A percentile compares a stretch with the other conserved stretches of the same genome.
Evolutionary conservation across 2,797 vertebrate species (phyloP).

Genomic region (Capromys pilorides): DNA sequence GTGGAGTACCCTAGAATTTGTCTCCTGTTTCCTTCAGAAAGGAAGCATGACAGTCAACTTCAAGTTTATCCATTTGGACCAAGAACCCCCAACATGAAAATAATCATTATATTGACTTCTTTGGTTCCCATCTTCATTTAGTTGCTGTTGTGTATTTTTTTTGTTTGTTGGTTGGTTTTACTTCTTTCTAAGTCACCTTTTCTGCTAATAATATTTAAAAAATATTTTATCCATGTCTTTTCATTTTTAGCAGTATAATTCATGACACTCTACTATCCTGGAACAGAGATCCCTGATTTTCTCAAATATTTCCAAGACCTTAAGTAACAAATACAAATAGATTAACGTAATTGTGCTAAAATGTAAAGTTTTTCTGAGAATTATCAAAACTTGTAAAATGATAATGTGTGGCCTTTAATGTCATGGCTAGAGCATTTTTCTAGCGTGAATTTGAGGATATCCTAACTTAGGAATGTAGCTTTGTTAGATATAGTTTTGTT

Average conservation of each 20-base stretch:
- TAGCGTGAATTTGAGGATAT: neutral
- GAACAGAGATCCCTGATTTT: neutral
- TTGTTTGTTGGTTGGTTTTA: neutral
- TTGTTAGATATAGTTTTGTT: neutral
- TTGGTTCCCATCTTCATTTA: neutral
- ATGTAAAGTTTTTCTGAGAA: neutral
- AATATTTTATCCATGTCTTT: neutral
- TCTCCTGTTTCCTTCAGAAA: neutral
- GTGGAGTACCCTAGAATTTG: no score
- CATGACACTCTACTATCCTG: neutral
- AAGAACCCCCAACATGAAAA: neutral
- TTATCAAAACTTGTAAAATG: neutral
- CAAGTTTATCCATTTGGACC: neutral
- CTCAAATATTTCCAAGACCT: constrained; percentile 3
- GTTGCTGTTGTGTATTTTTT: neutral
- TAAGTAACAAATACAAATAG: neutral
- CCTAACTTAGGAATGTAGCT: neutral
- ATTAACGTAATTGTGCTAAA: neutral
- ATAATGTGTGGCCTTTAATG: neutral
- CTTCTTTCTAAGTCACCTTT: neutral
- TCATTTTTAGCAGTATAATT: neutral
- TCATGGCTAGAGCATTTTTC: constrained; percentile 12
- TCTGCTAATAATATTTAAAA: neutral
- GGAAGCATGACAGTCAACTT: neutral
- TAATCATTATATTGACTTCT: no score